These are phyloP conservation scores for Clupea harengus DNA, from an alignment of 2,113 vertebrate genomes.

Conservation along the genomic window DNA sequence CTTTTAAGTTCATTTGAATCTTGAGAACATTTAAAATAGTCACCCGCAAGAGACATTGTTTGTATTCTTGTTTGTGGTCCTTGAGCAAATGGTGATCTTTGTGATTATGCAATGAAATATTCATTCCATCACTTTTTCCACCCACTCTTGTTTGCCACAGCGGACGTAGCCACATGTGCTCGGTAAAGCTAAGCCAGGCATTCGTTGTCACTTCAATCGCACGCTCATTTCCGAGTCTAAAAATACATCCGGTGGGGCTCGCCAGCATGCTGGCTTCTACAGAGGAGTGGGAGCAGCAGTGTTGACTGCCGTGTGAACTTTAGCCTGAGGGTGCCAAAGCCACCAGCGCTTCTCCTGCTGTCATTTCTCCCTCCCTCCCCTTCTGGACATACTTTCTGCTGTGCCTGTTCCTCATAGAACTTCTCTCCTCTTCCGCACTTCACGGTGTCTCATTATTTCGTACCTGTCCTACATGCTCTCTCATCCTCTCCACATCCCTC, in stretches of 20 bases:
- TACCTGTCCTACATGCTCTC: not conserved
- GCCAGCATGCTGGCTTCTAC: not conserved
- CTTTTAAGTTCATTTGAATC: not conserved
- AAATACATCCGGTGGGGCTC: not conserved
- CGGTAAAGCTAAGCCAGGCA: not conserved
- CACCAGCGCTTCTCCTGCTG: not conserved
- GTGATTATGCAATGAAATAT: not conserved
- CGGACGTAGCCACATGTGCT: not conserved
- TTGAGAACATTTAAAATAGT: not conserved
- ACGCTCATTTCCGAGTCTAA: conserved; percentile 2
- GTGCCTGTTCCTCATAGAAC: not conserved
- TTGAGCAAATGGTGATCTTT: not conserved
- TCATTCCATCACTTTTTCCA: not conserved
- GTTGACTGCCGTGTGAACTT: not conserved
- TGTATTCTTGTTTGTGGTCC: not conserved
- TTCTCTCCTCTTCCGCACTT: not conserved
- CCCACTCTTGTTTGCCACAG: not conserved
- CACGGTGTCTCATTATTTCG: not conserved
- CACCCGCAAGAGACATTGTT: not conserved
- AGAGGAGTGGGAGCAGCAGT: not conserved
- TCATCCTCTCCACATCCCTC: not conserved
- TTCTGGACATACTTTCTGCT: not conserved
- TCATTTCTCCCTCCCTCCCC: not conserved
- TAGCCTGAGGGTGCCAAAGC: not conserved
- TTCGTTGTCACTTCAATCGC: not conserved